Evolutionary conservation across 2,888 invertebrate species (phyloP).

Genomic region (Melanophora roralis): DNA sequence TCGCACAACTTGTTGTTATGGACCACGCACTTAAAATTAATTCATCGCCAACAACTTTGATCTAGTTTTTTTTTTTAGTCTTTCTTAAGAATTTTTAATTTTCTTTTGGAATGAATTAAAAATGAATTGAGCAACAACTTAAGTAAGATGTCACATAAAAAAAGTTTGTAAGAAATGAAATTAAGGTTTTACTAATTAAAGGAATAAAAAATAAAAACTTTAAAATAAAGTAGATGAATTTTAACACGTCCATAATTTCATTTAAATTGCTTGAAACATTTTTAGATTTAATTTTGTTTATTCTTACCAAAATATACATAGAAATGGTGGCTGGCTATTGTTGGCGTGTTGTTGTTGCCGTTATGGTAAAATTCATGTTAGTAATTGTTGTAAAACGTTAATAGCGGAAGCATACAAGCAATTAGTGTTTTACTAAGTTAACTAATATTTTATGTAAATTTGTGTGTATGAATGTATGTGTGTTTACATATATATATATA

Average conservation of each 20-base stretch:
- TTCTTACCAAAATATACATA: not conserved
- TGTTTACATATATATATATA: no score
- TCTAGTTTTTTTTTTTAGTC: not conserved
- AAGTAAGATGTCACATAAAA: conserved; percentile 4
- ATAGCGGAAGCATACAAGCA: conserved; percentile 62
- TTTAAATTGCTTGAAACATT: no score
- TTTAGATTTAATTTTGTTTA: not conserved
- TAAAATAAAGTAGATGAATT: no score
- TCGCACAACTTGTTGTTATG: conserved; percentile 38
- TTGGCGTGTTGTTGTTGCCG: not conserved
- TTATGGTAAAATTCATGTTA: conserved; percentile 54
- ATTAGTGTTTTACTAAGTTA: conserved; percentile 60
- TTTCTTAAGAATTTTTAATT: conserved; percentile 19
- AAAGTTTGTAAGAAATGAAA: not conserved
- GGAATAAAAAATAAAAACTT: no score
- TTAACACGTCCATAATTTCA: no score
- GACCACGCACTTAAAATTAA: conserved; percentile 40
- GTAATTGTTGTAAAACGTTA: conserved; percentile 62
- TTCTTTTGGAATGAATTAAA: conserved; percentile 17
- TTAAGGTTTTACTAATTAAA: no score
- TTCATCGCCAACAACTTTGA: not conserved
- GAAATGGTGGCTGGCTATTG: not conserved
- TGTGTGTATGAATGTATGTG: no score
- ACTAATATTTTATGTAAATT: conserved; percentile 50
- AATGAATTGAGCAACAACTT: conserved; percentile 31